Evolutionary conservation across 1,140 invertebrate genomes (phyloP), one percentile per base, ranked within the genome.

Genomic region (Formica exsecta): DNA sequence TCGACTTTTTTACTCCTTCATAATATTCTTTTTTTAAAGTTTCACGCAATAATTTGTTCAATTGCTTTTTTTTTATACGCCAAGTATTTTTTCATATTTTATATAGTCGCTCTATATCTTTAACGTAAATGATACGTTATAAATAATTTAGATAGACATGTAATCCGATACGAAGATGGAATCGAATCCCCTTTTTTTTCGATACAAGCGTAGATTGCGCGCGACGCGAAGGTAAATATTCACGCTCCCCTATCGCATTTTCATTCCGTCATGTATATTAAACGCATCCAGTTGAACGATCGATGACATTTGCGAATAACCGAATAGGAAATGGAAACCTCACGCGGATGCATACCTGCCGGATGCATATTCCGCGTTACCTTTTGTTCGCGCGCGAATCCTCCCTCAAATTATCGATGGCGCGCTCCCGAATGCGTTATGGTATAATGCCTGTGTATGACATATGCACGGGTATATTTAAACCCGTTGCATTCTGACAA

Each of bases 391-490:
- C 38, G 54, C 68, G 79, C 54, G 54, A 41, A 68, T 87, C 38
- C 71, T 57, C 86, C 68, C 81, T 61, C 44, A 64, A 88, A 89
- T 89, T 86, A 86, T 70, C 68, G 76, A 73, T 54, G 41, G 41
- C 5, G 65, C 65, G 65, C 65, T 61, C n/a, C 77, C 38, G 59
- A 61, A 36, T 32, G 41, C 44, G n/a, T 38, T 9, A 2, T 44
- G 51, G 22, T 83, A 77, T 77, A 86, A 89, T 89, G 36, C 59
- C 16, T 54, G 48, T 41, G 44, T 68, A 29, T 44, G 22, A 48
- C 75, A 48, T 61, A 29, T 19, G 54, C 54, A 44, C 36, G 57
- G 48, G 29, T 25, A 76, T 51, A 44, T 76, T 80, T 83, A 62
- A 61, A 74, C 25, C 25, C 51, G 41, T 80, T 29, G 64, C 13